Evolutionary conservation across 2,888 invertebrate genomes (phyloP).

Genomic region (Metopia argyrocephala): DNA sequence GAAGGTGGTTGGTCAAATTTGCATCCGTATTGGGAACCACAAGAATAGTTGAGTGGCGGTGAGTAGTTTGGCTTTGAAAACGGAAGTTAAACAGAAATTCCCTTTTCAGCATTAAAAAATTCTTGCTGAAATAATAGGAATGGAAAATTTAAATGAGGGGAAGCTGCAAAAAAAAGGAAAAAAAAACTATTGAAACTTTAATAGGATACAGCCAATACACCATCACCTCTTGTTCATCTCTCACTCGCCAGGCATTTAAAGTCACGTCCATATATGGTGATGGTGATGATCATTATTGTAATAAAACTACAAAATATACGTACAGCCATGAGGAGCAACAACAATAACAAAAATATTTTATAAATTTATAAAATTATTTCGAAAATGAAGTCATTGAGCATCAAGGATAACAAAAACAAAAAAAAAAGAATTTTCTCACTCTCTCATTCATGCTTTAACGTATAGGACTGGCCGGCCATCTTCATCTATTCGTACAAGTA

Average conservation of each 20-base stretch:
- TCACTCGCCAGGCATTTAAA: constrained; percentile 13
- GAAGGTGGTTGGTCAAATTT: constrained; percentile 18
- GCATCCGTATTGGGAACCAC: constrained; percentile 67
- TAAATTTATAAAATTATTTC: constrained; percentile 65
- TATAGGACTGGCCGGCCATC: neutral
- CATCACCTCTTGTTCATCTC: neutral
- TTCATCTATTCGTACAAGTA: neutral
- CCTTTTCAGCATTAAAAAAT: constrained; percentile 30
- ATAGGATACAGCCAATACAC: constrained; percentile 21
- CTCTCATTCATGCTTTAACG: neutral
- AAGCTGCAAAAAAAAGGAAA: constrained; percentile 11
- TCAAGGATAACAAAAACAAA: constrained; percentile 45
- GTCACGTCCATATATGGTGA: constrained; percentile 38
- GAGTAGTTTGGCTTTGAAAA: constrained; percentile 40
- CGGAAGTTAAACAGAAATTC: constrained; percentile 63
- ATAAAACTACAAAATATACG: constrained; percentile 57
- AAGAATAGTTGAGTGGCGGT: constrained; percentile 50
- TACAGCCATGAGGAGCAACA: constrained; percentile 38
- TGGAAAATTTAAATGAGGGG: neutral
- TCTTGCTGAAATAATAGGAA: constrained; percentile 32
- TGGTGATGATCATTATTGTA: constrained; percentile 34
- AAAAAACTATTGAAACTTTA: constrained; percentile 54
- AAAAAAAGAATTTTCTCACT: constrained; percentile 27
- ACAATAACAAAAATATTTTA: constrained; percentile 23
- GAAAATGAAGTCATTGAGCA: constrained; percentile 75